Base-by-base conservation (phyloP, 2,113 vertebrate species). In the Gopherus evgoodei region DNA sequence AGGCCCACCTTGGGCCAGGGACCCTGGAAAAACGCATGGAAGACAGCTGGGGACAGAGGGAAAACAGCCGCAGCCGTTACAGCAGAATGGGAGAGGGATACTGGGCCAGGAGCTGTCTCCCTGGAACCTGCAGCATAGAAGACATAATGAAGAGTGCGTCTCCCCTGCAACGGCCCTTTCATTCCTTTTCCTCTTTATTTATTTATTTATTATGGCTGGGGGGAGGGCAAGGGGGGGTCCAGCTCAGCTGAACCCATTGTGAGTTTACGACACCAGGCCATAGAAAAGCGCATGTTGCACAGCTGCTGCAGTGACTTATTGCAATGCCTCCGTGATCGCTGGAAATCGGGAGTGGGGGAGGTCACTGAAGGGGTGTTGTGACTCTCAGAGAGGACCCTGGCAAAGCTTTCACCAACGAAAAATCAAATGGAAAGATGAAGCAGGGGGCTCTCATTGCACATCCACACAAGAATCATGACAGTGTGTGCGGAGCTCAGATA, bases 11-110 rank as follows among this genome's bases (percentile, higher is more conserved):
- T 96, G 98, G 98, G 96, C 98, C 96, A 95, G 90, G 95, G 90
- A 84, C 94, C 96, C 97, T 44, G 91, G 96, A 91, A 69, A 87
- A 95, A 94, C 95, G 97, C 95, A 98, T 98, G 98, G 97, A 98
- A 96, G 95, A 98, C 98, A 99, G 98, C 98, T 99, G 99, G 98
- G 98, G 98, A 97, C 98, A 97, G 88, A 94, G 92, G 95, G 89
- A 54, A 88, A 95, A 92, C 96, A 97, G 97, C 95, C 92, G 97
- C 97, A 84, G n/a, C 56, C 69, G 42, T 96, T 96, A 87, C 96
- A 94, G 96, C 94, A 6, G 97, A 95, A 93, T 3, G 89, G 93
- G 95, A 95, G 91, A 97, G 94, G 96, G 88, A 91, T 96, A 96
- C 84, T 25, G 94, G 44, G 90, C 90, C 80, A 1, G 81, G 65